Evolutionary conservation across 2,113 vertebrate genomes (phyloP).

Genomic region (Myrmophylax atrothorax): DNA sequence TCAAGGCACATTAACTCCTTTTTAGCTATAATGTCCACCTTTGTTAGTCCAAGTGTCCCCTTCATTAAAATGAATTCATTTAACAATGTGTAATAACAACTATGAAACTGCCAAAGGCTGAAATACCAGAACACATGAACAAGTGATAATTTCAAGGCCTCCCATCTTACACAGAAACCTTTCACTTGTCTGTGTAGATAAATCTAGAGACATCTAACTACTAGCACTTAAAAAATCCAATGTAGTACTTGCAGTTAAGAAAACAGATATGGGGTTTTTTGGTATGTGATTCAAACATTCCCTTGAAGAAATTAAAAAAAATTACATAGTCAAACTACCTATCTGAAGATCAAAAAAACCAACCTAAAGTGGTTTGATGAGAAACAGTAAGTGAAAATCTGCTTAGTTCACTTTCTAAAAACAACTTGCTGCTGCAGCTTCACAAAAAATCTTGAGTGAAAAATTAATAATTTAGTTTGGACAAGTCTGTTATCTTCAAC

Average conservation of each 20-base stretch:
- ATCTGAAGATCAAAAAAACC: background rate
- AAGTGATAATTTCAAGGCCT: background rate
- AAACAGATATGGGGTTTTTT: background rate
- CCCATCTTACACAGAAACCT: background rate
- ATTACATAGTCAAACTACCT: background rate
- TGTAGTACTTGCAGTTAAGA: background rate
- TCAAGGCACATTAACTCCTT: background rate
- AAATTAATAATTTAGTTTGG: background rate
- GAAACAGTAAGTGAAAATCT: background rate
- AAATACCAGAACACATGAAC: background rate
- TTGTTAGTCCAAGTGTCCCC: background rate
- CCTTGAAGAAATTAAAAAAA: background rate
- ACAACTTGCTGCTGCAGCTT: background rate
- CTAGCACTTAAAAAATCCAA: background rate
- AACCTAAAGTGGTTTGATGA: background rate
- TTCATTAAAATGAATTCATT: background rate
- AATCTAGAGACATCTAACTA: background rate
- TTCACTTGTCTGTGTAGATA: background rate
- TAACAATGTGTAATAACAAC: background rate
- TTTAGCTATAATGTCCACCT: background rate
- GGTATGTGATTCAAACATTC: background rate
- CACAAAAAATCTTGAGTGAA: background rate
- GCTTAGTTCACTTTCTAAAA: background rate
- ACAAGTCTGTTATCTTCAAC: background rate
- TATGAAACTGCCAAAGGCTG: background rate